Evolutionary conservation across 2,113 vertebrate genomes (phyloP).

Genomic region (Ictalurus furcatus): DNA sequence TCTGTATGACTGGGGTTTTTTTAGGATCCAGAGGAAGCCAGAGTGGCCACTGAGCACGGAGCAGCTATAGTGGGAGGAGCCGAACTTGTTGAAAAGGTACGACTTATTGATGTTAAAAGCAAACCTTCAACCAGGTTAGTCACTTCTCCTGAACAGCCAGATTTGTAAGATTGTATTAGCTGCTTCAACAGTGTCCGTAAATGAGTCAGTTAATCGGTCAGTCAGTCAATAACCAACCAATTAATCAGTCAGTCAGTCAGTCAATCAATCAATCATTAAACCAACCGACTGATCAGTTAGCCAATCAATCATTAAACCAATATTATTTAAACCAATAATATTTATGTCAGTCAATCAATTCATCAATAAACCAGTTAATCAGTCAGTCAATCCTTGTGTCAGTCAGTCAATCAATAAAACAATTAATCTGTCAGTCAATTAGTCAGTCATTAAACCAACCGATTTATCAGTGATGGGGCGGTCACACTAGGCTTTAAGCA

Average conservation of each 20-base stretch:
- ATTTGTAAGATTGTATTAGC: not conserved
- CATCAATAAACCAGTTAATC: not conserved
- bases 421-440: no score
- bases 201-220: not conserved
- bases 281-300: not conserved
- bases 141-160: not conserved
- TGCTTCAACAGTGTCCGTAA: not conserved
- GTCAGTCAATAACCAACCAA: not conserved
- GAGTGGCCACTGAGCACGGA: slow-evolving; percentile 78
- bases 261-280: not conserved
- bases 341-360: not conserved
- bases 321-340: no score
- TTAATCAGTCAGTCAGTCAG: not conserved
- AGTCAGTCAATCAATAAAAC: no score
- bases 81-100: slow-evolving; percentile 84
- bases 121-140: not conserved
- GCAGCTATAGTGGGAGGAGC: slow-evolving; percentile 81
- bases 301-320: not conserved
- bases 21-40: slow-evolving; percentile 79
- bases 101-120: not conserved
- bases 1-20: not conserved
- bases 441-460: not conserved
- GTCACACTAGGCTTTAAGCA: no score
- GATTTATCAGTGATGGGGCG: not conserved
- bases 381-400: not conserved